Evolutionary conservation across 2,888 invertebrate genomes (phyloP), one percentile per base, ranked within the genome.

Genomic region (Polia nebulosa): DNA sequence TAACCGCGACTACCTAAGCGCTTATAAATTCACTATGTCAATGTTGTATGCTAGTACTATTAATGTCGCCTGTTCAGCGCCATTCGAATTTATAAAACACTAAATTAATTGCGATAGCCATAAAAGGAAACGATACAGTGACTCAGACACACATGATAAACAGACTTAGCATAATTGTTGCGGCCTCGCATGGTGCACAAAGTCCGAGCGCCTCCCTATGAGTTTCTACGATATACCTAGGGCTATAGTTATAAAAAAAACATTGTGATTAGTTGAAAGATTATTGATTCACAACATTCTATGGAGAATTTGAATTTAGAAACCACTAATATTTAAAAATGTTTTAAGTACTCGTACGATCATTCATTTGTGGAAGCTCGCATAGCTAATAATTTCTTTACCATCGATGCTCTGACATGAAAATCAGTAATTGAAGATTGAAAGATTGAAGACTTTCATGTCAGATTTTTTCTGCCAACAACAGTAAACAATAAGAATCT

Each of bases 31-130:
- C 72, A 78, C 78, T 76, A 83, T 83, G 86, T 83, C 86, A 84
- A 73, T 81, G 83, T 82, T 83, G 81, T 84, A 83, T 85, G 80
- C 85, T 77, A 83, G 76, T 72, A 78, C 83, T 83, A 87, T 89
- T 85, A 84, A 84, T 84, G 82, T 78, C 66, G 60, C 76, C 56
- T 51, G 63, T 69, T 69, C 51, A 81, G 79, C 72, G 78, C 82
- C 82, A 84, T 87, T 84, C 76, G 80, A 87, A 87, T 86, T 85
- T 82, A 73, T 84, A 84, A 88, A 85, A 84, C 85, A 81, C 76
- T 84, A 75, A 81, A 85, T 85, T 84, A 87, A 85, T 85, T 83
- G 80, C 72, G 61, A 75, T 83, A 60, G 69, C 84, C 81, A 72
- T 83, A 86, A 82, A 87, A 78, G 85, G 85, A 63, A 80, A 76